These are phyloP conservation scores for Trichomycterus rosablanca DNA, from an alignment of 2,113 vertebrate genomes.

Conservation along the genomic window DNA sequence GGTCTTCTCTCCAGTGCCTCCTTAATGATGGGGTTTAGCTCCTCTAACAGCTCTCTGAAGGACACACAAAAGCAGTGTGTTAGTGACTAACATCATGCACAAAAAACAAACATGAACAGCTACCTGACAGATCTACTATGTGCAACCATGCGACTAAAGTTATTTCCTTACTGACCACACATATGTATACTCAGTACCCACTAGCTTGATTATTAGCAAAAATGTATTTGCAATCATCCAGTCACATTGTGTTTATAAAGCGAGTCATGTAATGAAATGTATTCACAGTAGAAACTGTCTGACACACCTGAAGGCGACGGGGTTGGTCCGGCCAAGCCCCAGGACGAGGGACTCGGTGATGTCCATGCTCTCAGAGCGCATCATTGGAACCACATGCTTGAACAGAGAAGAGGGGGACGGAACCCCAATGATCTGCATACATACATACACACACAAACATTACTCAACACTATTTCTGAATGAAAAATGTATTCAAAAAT, in stretches of 20 bases:
- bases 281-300: background rate
- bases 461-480: conserved; percentile 18
- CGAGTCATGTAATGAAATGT: background rate
- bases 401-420: conserved; percentile 95
- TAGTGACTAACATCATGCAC: background rate
- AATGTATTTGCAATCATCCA: too few species aligned
- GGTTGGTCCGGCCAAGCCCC: conserved; percentile 99
- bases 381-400: conserved; percentile 98
- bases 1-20: conserved; percentile 98
- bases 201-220: too few species aligned
- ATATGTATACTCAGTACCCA: too few species aligned
- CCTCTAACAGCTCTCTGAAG: conserved; percentile 92
- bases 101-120: too few species aligned
- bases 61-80: conserved; percentile 1
- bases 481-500: too few species aligned
- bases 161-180: too few species aligned
- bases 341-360: conserved; percentile 97
- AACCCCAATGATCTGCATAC: conserved; percentile 85
- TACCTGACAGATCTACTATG: too few species aligned
- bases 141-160: too few species aligned
- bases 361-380: conserved; percentile 99
- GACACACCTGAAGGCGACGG: conserved; percentile 86
- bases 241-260: too few species aligned
- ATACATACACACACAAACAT: conserved; percentile 9
- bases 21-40: conserved; percentile 98